Conservation (phyloP, 2,113 vertebrate genomes). For the Phylloscopus trochilus region DNA sequence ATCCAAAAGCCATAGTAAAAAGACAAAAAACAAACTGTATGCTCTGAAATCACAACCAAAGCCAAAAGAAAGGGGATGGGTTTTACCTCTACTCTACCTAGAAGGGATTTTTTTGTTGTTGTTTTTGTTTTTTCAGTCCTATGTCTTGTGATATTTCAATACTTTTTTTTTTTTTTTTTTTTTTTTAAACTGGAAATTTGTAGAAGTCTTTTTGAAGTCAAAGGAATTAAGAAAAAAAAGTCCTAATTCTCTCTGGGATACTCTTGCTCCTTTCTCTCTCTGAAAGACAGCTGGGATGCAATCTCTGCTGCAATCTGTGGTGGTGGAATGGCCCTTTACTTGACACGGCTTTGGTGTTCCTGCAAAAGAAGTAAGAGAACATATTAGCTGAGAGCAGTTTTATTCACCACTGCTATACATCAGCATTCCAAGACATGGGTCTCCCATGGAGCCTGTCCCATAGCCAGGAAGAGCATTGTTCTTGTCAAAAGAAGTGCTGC, state of each 20-base stretch:
- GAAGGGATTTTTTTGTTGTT: slow-evolving; percentile 76
- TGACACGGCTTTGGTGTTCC: slow-evolving; percentile 97
- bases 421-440: neutral
- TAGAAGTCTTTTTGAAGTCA: slow-evolving; percentile 90
- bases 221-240: slow-evolving; percentile 90
- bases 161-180: slow-evolving; percentile 71
- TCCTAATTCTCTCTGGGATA: slow-evolving; percentile 91
- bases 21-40: slow-evolving; percentile 72
- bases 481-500: neutral
- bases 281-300: slow-evolving; percentile 76
- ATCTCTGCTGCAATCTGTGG: slow-evolving; percentile 80
- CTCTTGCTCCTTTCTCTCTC: slow-evolving; percentile 69
- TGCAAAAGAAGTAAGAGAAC: slow-evolving; percentile 1
- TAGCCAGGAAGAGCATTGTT: neutral
- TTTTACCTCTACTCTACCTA: slow-evolving; percentile 90
- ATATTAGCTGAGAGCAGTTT: neutral
- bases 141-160: slow-evolving; percentile 82
- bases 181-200: slow-evolving; percentile 87
- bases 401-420: neutral
- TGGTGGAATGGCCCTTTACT: slow-evolving; percentile 81
- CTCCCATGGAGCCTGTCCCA: neutral
- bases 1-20: slow-evolving; percentile 75
- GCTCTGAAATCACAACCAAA: slow-evolving; percentile 80
- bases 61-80: slow-evolving; percentile 80
- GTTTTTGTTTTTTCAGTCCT: slow-evolving; percentile 84